These are phyloP conservation scores for Drosophila kuntzei DNA, from an alignment of 2,888 invertebrate genomes.

Conservation along the genomic window DNA sequence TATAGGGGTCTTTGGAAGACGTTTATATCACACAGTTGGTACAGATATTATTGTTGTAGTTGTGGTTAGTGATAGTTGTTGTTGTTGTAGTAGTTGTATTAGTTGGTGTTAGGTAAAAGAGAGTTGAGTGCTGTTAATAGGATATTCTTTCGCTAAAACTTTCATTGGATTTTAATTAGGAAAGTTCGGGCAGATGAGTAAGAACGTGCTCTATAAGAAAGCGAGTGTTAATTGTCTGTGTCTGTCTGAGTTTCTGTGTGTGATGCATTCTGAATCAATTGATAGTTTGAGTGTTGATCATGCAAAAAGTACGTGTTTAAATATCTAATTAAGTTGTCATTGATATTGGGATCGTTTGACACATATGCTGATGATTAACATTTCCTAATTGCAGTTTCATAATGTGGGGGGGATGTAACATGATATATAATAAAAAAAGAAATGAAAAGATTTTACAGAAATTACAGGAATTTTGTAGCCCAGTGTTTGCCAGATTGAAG, in stretches of 20 bases:
- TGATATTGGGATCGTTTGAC: slow-evolving; percentile 32
- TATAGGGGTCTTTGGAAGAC: slow-evolving; percentile 83
- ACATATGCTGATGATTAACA: slow-evolving; percentile 33
- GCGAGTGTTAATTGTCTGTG: slow-evolving; percentile 13
- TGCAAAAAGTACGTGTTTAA: slow-evolving; percentile 44
- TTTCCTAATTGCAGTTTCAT: slow-evolving; percentile 68
- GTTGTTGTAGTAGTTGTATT: slow-evolving; percentile 50
- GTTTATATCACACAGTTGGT: slow-evolving; percentile 56
- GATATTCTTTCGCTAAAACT: slow-evolving; percentile 51
- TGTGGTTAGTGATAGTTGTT: slow-evolving; percentile 29
- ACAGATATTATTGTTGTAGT: slow-evolving; percentile 23
- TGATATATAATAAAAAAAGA: slow-evolving; percentile 77
- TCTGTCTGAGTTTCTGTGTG: slow-evolving; percentile 6
- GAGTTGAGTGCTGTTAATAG: slow-evolving; percentile 79
- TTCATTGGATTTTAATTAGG: slow-evolving; percentile 32
- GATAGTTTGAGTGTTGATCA: slow-evolving; percentile 33
- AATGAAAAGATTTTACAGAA: slow-evolving; percentile 61
- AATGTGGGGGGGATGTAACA: slow-evolving; percentile 75
- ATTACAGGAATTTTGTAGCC: slow-evolving; percentile 63
- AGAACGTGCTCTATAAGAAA: slow-evolving; percentile 52
- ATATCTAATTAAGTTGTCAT: slow-evolving; percentile 34
- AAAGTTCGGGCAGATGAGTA: slow-evolving; percentile 41
- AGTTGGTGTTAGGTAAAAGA: slow-evolving; percentile 60
- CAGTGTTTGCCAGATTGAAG: slow-evolving; percentile 54
- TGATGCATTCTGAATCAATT: slow-evolving; percentile 46